Base-by-base conservation (phyloP, 2,113 vertebrate genomes). In the Hemicordylus capensis region DNA sequence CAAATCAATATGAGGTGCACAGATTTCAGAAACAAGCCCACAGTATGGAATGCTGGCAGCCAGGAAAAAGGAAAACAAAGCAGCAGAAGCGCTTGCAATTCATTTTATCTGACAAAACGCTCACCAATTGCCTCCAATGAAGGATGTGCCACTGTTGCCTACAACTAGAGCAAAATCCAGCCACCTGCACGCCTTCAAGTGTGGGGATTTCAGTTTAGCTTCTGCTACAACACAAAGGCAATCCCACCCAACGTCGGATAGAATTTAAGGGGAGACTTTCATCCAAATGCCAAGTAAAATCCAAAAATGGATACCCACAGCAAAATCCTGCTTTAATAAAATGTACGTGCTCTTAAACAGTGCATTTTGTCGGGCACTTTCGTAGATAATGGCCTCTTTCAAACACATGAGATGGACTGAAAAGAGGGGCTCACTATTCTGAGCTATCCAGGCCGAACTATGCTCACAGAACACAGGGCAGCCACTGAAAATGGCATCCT, bases 1-100 rank as follows among this genome's bases (percentile, higher is more conserved):
- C 85, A 84, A 94, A 98, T 98, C 97, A 95, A 98, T 98, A 97
- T 70, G 82, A 91, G 87, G 80, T 90, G 89, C 64, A 86, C 95
- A 89, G 96, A 64, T 93, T 95, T 94, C 94, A 85, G 88, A 89
- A 92, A 90, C 59, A 88, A 90, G 58, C 85, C 77, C 34, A 5
- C 79, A 76, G 89, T n/a, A 1, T 12, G 69, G 69, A 90, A 88
- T 54, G 90, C 92, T 79, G 48, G 69, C 59, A 37, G 56, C 5
- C 31, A n/a, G 81, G 75, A 86, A 73, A 39, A 80, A 28, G 39
- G 8, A 80, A 58, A 72, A 63, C 6, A 4, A 4, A 46, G 24
- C 83, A 34, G 54, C 54, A 31, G 80, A 88, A 91, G 93, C 19
- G 64, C 72, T 89, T 64, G 91, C 93, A 94, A 97, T 94, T 93